These are phyloP conservation scores for Corella eumyota DNA, from an alignment of 23 tunicate genomes.

Conservation along the genomic window DNA sequence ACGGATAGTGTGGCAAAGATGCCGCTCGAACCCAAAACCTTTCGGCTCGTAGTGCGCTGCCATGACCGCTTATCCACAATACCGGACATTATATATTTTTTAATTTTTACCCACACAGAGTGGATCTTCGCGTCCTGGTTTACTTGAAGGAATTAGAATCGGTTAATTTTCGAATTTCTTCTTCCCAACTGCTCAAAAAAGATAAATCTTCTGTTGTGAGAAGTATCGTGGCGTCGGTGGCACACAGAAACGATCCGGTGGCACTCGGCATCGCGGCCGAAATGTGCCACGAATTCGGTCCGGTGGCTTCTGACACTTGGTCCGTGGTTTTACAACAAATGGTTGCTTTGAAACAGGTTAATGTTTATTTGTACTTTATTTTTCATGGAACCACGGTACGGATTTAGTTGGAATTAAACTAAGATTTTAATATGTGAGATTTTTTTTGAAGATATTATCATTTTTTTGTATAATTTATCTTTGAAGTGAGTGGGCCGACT, in stretches of 20 bases:
- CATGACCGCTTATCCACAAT: too few relatives aligned
- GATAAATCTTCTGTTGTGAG: slow-evolving; percentile 38
- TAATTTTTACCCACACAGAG: slow-evolving; percentile 7
- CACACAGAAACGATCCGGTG: slow-evolving; percentile 39
- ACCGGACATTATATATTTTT: too few relatives aligned
- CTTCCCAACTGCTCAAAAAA: slow-evolving; percentile 13
- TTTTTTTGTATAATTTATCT: too few relatives aligned
- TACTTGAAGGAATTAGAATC: slow-evolving; percentile 45
- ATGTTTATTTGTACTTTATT: too few relatives aligned
- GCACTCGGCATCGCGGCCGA: slow-evolving; percentile 62
- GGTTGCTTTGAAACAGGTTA: slow-evolving; percentile 47
- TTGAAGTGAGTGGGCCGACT: too few relatives aligned
- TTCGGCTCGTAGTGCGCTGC: too few relatives aligned
- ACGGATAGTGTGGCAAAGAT: too few relatives aligned
- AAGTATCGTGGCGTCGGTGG: slow-evolving; percentile 40
- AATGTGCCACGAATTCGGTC: slow-evolving; percentile 53
- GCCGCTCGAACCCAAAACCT: too few relatives aligned
- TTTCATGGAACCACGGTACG: too few relatives aligned
- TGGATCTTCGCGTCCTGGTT: slow-evolving; percentile 34
- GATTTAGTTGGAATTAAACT: too few relatives aligned
- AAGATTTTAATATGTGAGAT: too few relatives aligned
- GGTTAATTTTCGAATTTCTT: slow-evolving; percentile 36
- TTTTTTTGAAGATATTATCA: too few relatives aligned
- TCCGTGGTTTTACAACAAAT: slow-evolving; percentile 50
- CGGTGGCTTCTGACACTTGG: slow-evolving; percentile 45